A percentile compares a stretch with the other conserved stretches of the same genome.
Evolutionary conservation across 2,797 vertebrate genomes (phyloP).

Genomic region (Cryptoblepharus egeriae): DNA sequence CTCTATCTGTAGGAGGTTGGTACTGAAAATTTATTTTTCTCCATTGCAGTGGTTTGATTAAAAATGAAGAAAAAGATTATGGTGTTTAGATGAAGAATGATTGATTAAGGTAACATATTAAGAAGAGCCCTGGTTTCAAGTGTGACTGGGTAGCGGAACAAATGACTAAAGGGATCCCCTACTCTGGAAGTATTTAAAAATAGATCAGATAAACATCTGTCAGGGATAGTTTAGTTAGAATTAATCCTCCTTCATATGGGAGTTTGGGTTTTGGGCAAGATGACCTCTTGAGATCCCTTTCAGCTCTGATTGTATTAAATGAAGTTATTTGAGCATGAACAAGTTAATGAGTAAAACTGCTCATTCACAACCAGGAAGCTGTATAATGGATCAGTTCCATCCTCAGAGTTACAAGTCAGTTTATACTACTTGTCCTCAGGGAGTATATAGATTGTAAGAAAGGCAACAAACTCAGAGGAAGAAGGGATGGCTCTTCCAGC

Average conservation of each 20-base stretch:
- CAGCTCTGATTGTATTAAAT: slow-evolving; percentile 36
- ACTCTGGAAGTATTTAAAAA: slow-evolving; percentile 37
- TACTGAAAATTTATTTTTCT: slow-evolving; percentile 2
- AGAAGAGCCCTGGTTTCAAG: slow-evolving; percentile 13
- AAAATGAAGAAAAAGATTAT: too few relatives aligned
- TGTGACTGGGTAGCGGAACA: slow-evolving; percentile 14
- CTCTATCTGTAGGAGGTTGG: too few relatives aligned
- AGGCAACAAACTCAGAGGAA: not conserved
- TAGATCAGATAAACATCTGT: slow-evolving; percentile 42
- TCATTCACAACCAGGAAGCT: slow-evolving; percentile 17
- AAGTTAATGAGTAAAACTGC: slow-evolving; percentile 40
- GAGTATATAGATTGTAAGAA: slow-evolving; percentile 1
- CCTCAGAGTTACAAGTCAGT: slow-evolving; percentile 16
- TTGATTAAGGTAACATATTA: slow-evolving; percentile 25
- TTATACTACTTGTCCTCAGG: not conserved
- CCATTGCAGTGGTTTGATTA: too few relatives aligned
- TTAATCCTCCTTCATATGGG: slow-evolving; percentile 31
- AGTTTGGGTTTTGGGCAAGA: slow-evolving; percentile 17
- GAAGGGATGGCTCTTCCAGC: not conserved
- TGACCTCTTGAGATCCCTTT: slow-evolving; percentile 39
- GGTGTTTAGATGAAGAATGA: slow-evolving; percentile 3
- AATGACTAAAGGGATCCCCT: slow-evolving; percentile 34
- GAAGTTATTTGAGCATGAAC: slow-evolving; percentile 39
- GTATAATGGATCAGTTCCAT: slow-evolving; percentile 16
- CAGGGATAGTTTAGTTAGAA: slow-evolving; percentile 33